Evolutionary conservation across 1,140 invertebrate species (phyloP), one percentile per base, ranked within the genome.

Genomic region (Cotesia chilonis): DNA sequence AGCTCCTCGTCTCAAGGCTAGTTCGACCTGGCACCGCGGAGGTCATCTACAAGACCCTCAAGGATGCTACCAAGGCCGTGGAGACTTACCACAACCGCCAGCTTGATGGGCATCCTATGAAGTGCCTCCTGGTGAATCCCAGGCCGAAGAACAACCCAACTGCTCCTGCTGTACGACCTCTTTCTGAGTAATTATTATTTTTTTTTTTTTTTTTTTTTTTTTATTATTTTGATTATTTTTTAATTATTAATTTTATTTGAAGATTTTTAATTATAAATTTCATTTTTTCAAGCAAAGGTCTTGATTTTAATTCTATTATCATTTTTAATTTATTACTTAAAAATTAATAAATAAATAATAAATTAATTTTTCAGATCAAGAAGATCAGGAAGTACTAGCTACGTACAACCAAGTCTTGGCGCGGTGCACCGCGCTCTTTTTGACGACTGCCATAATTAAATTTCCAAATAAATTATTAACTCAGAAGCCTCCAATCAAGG

Each of bases 61-160:
- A 94, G 74, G 94, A 97, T 87, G 96, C 96, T 55, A 90, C 94
- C 71, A 92, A 92, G 83, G 96, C 96, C 36, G 94, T 96, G 5
- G 94, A 96, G 78, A 92, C 94, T 51, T 98, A 97, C 86, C 95
- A 98, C 81, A 96, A 96, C 82, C 87, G 96, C 64, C 95, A 96
- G 80, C 88, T 96, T 20, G 94, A 96, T 88, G 94, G 94, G 0
- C 92, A 93, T 81, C 93, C 93, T 3, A 94, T 94, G 93, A 93
- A 93, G 79, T 94, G 92, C 84, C 87, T 93, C 28, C 83, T 94
- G 51, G 92, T 93, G n/a, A 92, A 92, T 88, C 90, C 91, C 60
- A 84, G 91, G 79, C 89, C 90, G 35, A 88, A 90, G 77, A 89
- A 89, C 80, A 90, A 90, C 79, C 87, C 90, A 36, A 88, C 87